Evolutionary conservation across 2,888 invertebrate genomes (phyloP).

Genomic region (Zootermopsis nevadensis): DNA sequence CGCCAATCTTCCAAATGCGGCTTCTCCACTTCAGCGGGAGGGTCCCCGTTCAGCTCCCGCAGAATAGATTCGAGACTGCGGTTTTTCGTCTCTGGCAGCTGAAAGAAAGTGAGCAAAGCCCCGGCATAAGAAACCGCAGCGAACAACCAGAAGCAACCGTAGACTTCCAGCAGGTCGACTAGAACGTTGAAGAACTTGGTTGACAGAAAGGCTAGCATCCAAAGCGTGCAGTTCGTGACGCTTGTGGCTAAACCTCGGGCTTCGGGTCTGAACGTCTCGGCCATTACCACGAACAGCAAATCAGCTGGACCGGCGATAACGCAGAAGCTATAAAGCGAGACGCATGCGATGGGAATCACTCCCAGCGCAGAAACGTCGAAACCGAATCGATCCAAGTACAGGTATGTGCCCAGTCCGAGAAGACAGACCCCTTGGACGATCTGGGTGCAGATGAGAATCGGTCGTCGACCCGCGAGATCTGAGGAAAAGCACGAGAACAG

Average conservation of each 20-base stretch:
- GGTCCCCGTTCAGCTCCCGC: conserved; percentile 52
- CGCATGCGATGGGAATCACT: conserved; percentile 42
- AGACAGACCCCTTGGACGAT: conserved; percentile 58
- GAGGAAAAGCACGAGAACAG: conserved; percentile 57
- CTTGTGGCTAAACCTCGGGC: conserved; percentile 42
- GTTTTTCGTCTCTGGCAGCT: conserved; percentile 65
- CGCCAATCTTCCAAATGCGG: no score
- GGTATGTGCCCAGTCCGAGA: conserved; percentile 58
- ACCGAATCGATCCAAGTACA: conserved; percentile 55
- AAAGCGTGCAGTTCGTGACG: conserved; percentile 55
- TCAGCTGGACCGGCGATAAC: neutral
- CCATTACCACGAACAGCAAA: conserved; percentile 41
- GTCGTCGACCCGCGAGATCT: conserved; percentile 64
- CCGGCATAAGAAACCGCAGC: conserved; percentile 60
- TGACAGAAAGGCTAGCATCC: conserved; percentile 61
- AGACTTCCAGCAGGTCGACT: conserved; percentile 60
- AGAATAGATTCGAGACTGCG: conserved; percentile 63
- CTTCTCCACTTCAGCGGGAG: no score
- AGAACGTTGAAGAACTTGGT: conserved; percentile 63
- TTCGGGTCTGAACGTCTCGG: conserved; percentile 47
- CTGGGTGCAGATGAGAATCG: conserved; percentile 63
- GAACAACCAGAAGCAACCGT: conserved; percentile 63
- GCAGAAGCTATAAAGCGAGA: conserved; percentile 43
- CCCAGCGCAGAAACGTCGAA: conserved; percentile 44
- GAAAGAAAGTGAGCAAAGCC: conserved; percentile 59